Evolutionary conservation across 2,113 vertebrate species (phyloP), one percentile per base, ranked within the genome.

Genomic region (Etia nguti): DNA sequence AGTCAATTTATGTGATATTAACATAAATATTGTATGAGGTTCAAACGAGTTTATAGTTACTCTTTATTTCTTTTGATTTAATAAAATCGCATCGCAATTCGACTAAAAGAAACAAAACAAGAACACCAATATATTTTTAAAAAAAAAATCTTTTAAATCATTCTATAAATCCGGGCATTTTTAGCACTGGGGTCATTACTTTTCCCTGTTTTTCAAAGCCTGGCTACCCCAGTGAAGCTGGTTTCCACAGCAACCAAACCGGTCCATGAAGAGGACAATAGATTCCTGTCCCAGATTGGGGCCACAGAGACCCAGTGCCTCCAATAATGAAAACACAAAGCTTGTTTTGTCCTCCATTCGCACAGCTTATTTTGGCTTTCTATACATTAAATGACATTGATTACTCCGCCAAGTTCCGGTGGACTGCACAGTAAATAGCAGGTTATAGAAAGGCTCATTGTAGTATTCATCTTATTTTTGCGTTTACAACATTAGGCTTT

Each of bases 221-320:
- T 50, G 54, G 80, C 82, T 65, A 50, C 62, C 56, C 75, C 6
- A 8, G 79, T 87, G 31, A 86, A 88, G 29, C 50, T 87, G n/a
- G 86, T 95, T 86, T 87, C 92, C 81, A 93, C 87, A 55, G 89
- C 6, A 79, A 93, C 84, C 36, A 65, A 75, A 46, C 62, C 5
- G 87, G 85, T 83, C 52, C 82, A 83, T 79, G 82, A 55, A 86
- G 82, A 62, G 79, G 46, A 92, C 94, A 95, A 94, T 86, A 88
- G 87, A 75, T 54, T 88, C 68, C 86, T 93, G 95, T 93, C 92
- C 90, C 88, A 95, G 88, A 94, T 92, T 92, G 86, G 79, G 92
- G 91, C 86, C 92, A 92, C 83, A 81, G 70, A 81, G 77, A 84
- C 52, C 84, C 82, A 86, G 20, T 85, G 81, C 11, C 16, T 62